Evolutionary conservation across 1,140 invertebrate genomes (phyloP).

Genomic region (Tetraneura akinire): DNA sequence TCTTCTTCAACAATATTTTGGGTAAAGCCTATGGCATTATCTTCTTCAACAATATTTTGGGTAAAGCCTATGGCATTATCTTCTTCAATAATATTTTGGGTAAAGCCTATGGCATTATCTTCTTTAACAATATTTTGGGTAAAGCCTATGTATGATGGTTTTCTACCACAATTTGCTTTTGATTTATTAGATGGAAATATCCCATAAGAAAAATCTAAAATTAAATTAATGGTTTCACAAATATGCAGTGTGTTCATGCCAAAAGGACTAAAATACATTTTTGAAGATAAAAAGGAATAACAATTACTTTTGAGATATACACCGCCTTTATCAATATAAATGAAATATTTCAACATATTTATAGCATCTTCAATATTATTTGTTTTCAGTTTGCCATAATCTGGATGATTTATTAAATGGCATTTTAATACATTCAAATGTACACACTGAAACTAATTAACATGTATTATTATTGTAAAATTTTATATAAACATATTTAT

Average conservation of each 20-base stretch:
- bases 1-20: no score
- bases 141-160: no score
- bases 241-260: no score
- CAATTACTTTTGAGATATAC: slow-evolving; percentile 30
- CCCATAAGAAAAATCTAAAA: slow-evolving; percentile 1
- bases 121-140: background rate
- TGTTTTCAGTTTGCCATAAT: slow-evolving; percentile 15
- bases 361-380: slow-evolving; percentile 16
- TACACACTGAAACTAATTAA: no score
- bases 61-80: no score
- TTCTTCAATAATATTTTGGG: no score
- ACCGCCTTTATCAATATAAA: slow-evolving; percentile 21
- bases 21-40: no score
- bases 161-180: background rate
- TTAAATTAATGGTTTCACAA: background rate
- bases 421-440: background rate
- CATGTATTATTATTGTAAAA: background rate
- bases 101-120: no score
- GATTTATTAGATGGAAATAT: background rate
- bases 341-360: slow-evolving; percentile 28
- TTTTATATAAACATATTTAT: background rate
- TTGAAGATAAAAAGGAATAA: no score
- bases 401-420: slow-evolving; percentile 13
- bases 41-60: no score
- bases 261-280: no score